phyloP scores from a whole-genome alignment of 2,797 vertebrate species.

The Sarcoramphus papa region DNA sequence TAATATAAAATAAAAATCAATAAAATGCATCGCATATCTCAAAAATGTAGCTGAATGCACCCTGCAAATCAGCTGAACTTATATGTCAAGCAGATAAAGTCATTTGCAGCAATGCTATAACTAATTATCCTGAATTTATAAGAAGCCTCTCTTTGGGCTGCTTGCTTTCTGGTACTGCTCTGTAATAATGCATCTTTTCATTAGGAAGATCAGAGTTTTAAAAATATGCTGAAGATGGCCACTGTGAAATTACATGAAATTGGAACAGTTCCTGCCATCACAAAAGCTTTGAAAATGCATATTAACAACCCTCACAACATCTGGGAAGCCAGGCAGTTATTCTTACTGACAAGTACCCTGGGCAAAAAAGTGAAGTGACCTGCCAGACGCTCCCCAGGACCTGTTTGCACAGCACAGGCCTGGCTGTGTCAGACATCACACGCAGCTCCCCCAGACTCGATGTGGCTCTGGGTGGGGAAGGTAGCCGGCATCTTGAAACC shows the following conservation, averaged over 20 bases:
- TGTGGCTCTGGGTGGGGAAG: neutral
- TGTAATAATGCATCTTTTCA: neutral
- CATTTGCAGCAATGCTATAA: neutral
- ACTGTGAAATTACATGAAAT: neutral
- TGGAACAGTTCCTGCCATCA: neutral
- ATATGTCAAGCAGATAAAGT: neutral
- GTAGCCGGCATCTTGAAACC: neutral
- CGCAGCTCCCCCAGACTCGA: accelerated
- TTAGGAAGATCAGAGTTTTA: neutral
- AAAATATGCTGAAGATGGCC: neutral
- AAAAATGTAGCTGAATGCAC: neutral
- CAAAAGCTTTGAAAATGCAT: neutral
- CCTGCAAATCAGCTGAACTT: conserved; percentile 2
- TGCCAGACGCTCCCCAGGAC: neutral
- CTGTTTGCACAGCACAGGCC: neutral
- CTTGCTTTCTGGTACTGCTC: neutral
- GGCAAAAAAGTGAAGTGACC: neutral
- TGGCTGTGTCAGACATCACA: neutral
- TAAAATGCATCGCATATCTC: neutral
- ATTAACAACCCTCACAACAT: neutral
- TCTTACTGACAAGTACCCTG: neutral
- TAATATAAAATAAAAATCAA: conserved; percentile 22
- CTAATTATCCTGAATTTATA: neutral
- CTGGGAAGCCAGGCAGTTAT: neutral
- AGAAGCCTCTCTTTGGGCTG: neutral